These are phyloP conservation scores for Luperina nickerlii DNA, from an alignment of 2,888 invertebrate genomes.

Conservation along the genomic window DNA sequence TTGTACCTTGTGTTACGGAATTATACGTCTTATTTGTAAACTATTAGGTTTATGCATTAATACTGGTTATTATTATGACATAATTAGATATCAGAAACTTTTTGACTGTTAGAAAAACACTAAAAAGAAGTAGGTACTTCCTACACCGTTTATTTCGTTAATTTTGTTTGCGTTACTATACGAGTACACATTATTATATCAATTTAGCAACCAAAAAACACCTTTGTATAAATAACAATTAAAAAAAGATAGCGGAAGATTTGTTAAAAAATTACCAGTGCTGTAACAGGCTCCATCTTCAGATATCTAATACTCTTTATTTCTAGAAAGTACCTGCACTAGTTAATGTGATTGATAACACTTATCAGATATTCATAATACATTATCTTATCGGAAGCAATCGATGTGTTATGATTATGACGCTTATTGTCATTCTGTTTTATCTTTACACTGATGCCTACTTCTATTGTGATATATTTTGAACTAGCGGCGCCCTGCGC, in stretches of 20 bases:
- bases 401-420: conserved; percentile 37
- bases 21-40: not conserved
- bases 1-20: not conserved
- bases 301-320: not conserved
- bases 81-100: not conserved
- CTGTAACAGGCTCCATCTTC: conserved; percentile 22
- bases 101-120: not conserved
- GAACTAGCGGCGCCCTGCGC: too few relatives aligned
- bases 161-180: not conserved
- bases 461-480: not conserved
- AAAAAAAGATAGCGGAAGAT: not conserved
- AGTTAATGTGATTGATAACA: not conserved
- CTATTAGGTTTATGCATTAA: not conserved
- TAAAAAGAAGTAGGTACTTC: not conserved
- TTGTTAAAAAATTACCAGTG: conserved; percentile 18
- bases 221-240: not conserved
- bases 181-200: not conserved
- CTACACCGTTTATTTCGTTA: not conserved
- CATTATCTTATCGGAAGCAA: conserved; percentile 40
- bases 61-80: not conserved
- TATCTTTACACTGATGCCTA: conserved; percentile 3
- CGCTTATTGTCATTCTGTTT: conserved; percentile 8
- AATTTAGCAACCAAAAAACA: not conserved
- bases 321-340: conserved; percentile 41
- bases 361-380: conserved; percentile 40